phyloP scores from a whole-genome alignment of 2,888 invertebrate genomes.

The Marronus borbonicus region DNA sequence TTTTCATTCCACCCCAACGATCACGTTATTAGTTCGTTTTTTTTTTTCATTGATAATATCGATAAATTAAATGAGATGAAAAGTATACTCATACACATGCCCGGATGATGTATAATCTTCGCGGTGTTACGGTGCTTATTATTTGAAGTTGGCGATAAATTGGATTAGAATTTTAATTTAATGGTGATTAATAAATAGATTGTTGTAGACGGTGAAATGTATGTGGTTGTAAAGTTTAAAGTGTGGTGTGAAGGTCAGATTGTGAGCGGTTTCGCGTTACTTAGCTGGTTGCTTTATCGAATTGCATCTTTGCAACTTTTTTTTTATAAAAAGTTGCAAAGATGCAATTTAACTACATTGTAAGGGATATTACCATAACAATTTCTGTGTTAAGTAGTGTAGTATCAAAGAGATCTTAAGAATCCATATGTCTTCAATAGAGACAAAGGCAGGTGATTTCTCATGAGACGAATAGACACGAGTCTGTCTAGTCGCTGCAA shows the following conservation, averaged over 20 bases:
- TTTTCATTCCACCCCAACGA: conserved; percentile 11
- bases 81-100: neutral
- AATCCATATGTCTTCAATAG: too few species aligned
- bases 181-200: conserved; percentile 27
- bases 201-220: neutral
- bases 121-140: conserved; percentile 25
- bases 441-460: too few species aligned
- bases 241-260: conserved; percentile 2
- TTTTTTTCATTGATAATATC: conserved; percentile 28
- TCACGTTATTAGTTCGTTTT: conserved; percentile 34
- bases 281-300: neutral
- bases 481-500: too few species aligned
- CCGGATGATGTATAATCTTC: neutral
- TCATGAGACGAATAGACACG: too few species aligned
- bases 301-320: too few species aligned
- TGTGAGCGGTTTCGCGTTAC: neutral
- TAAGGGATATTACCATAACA: too few species aligned
- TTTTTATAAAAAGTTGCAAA: too few species aligned
- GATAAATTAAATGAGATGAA: conserved; percentile 39
- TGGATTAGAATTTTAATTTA: conserved; percentile 41
- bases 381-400: too few species aligned
- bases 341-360: too few species aligned
- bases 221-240: neutral
- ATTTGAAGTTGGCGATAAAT: conserved; percentile 30
- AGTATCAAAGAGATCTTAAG: too few species aligned